Conservation (phyloP, 2,888 invertebrate species). For the Malacosoma neustria region DNA sequence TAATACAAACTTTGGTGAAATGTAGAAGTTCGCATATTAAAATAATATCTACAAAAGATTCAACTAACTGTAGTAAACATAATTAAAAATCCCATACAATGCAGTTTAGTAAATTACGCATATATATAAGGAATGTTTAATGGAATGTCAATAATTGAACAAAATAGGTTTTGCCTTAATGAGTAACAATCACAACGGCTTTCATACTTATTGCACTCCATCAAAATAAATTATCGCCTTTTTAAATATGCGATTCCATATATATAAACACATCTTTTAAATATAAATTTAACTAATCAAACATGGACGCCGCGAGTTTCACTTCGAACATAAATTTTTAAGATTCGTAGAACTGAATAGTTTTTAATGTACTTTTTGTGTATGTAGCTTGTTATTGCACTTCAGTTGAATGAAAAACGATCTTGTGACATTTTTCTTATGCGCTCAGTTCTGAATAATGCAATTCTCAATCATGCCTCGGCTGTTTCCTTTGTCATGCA, state of each 20-base stretch:
- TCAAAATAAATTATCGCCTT: conserved; percentile 66
- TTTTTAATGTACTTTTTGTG: conserved; percentile 33
- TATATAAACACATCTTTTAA: conserved; percentile 70
- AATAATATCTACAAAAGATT: conserved; percentile 47
- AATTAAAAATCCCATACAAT: conserved; percentile 18
- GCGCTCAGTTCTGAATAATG: not conserved
- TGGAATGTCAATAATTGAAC: conserved; percentile 60
- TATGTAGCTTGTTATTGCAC: conserved; percentile 7
- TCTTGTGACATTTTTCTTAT: not conserved
- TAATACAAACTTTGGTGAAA: conserved; percentile 73
- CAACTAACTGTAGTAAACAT: conserved; percentile 30
- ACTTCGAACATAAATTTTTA: conserved; percentile 1
- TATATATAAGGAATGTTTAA: conserved; percentile 44
- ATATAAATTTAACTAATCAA: conserved; percentile 69
- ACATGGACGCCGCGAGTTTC: conserved; percentile 45
- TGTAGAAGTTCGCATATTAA: conserved; percentile 63
- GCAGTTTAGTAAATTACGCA: conserved; percentile 11
- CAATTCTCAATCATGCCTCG: not conserved
- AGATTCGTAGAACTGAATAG: conserved; percentile 35
- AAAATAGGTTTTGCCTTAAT: conserved; percentile 45
- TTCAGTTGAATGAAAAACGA: conserved; percentile 1
- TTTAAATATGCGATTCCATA: conserved; percentile 59
- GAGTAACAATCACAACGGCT: conserved; percentile 67
- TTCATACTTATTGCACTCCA: conserved; percentile 72
- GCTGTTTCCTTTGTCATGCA: not conserved